A percentile compares a stretch with the other conserved stretches of the same genome.
phyloP scores from a whole-genome alignment of 2,113 vertebrate species.

The Mustelus asterias region DNA sequence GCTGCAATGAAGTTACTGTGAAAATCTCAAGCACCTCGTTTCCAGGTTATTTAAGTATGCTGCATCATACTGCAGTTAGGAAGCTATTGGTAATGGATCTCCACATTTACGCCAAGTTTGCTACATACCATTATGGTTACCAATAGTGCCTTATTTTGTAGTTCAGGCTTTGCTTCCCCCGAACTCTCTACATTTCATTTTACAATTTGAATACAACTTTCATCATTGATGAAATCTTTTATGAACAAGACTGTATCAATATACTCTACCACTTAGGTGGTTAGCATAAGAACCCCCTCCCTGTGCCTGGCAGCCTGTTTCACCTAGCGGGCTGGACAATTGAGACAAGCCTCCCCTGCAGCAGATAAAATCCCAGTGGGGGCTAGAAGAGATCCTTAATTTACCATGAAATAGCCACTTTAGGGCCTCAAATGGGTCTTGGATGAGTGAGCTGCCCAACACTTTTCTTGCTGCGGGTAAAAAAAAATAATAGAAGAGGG shows the following conservation, averaged over 20 bases:
- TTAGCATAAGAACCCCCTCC: background rate
- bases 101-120: background rate
- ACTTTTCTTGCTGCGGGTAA: no score
- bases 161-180: background rate
- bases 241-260: background rate
- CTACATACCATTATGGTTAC: background rate
- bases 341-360: no score
- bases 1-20: no score
- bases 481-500: no score
- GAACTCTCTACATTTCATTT: background rate
- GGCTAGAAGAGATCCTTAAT: no score
- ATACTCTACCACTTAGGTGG: background rate
- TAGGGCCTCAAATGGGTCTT: no score
- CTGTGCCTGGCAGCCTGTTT: no score
- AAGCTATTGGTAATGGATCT: background rate
- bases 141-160: background rate
- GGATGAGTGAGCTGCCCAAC: no score
- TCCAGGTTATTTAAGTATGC: background rate
- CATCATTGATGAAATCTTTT: background rate
- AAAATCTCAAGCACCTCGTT: background rate
- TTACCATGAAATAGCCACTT: no score
- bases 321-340: no score
- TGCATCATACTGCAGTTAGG: background rate
- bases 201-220: background rate
- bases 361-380: no score